phyloP scores from a whole-genome alignment of 2,797 vertebrate genomes.

The Sebastes reedi region DNA sequence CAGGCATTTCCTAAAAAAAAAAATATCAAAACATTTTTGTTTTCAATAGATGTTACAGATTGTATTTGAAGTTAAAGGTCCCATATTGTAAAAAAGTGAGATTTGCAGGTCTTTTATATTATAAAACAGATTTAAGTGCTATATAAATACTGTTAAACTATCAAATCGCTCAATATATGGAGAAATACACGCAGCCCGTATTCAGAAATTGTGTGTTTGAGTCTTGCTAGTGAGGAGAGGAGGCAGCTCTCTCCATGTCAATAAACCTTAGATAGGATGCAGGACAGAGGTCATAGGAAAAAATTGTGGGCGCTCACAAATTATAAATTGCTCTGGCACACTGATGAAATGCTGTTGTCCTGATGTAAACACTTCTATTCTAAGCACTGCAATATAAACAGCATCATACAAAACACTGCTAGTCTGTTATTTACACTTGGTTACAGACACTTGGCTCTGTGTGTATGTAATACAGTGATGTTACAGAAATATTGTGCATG shows the following conservation, averaged over 20 bases:
- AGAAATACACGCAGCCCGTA: too few species aligned
- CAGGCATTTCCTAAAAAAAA: too few species aligned
- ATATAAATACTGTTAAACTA: too few species aligned
- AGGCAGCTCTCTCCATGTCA: not conserved
- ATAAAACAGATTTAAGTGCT: too few species aligned
- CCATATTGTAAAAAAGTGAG: too few species aligned
- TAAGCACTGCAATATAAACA: not conserved
- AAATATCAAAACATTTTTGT: too few species aligned
- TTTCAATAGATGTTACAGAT: too few species aligned
- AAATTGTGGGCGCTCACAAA: not conserved
- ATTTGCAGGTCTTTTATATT: too few species aligned
- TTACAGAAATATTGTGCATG: not conserved
- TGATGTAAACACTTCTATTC: not conserved
- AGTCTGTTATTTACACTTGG: not conserved
- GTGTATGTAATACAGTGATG: not conserved
- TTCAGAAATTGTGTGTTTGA: too few species aligned
- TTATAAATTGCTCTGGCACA: not conserved
- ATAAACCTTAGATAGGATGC: not conserved
- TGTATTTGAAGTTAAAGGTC: too few species aligned
- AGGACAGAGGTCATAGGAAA: constrained; percentile 51
- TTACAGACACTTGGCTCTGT: not conserved
- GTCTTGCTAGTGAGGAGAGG: not conserved
- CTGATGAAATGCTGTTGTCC: not conserved
- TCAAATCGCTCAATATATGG: too few species aligned
- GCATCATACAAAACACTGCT: not conserved